Evolutionary conservation across 2,888 invertebrate genomes (phyloP).

Genomic region (Eilema caniola): DNA sequence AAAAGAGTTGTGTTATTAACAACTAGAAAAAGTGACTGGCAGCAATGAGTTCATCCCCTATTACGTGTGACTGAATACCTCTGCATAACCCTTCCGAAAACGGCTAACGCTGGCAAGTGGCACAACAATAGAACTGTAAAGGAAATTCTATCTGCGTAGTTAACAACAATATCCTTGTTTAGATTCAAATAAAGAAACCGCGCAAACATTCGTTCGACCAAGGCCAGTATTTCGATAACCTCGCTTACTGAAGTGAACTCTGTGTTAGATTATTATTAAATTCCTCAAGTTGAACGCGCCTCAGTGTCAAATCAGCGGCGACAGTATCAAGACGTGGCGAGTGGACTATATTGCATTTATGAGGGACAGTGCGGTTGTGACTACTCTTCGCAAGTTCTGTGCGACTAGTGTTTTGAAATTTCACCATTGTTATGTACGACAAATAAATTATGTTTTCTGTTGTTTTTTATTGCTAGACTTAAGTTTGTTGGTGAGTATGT

Average conservation of each 20-base stretch:
- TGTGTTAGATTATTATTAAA: constrained; percentile 15
- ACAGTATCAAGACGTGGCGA: constrained; percentile 66
- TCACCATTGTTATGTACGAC: constrained; percentile 32
- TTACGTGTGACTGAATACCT: neutral
- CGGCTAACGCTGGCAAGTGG: neutral
- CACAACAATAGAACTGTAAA: neutral
- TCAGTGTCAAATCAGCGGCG: constrained; percentile 41
- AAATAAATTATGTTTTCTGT: constrained; percentile 45
- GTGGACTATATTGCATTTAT: constrained; percentile 37
- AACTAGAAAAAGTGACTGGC: neutral
- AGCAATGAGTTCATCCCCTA: neutral
- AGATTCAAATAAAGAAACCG: constrained; percentile 32
- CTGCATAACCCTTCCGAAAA: neutral
- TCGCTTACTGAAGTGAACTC: constrained; percentile 35
- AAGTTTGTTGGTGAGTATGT: constrained; percentile 9
- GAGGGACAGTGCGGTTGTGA: neutral
- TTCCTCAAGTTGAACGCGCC: constrained; percentile 22
- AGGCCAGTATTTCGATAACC: constrained; percentile 52
- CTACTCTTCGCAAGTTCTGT: constrained; percentile 46
- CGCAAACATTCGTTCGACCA: constrained; percentile 28
- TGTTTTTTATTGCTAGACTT: constrained; percentile 53
- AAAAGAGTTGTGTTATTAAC: neutral
- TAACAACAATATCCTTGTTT: constrained; percentile 39
- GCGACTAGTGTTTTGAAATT: constrained; percentile 59
- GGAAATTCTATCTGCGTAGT: constrained; percentile 6